phyloP scores from a whole-genome alignment of 2,888 invertebrate genomes.

The Plutella xylostella region DNA sequence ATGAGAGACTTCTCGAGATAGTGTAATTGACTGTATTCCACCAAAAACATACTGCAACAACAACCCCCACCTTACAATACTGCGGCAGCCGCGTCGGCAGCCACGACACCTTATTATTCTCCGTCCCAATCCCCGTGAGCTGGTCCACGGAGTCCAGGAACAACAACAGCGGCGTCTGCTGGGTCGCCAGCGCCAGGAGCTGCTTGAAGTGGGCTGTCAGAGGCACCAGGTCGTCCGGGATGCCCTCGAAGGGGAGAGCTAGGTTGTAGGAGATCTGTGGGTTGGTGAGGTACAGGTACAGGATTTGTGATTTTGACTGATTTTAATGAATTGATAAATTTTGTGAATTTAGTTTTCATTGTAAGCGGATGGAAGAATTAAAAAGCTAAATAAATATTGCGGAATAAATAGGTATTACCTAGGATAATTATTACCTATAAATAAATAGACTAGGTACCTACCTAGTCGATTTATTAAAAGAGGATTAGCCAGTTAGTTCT shows the following conservation, averaged over 20 bases:
- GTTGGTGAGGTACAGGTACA: neutral
- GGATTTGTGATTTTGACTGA: neutral
- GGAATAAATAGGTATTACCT: no score
- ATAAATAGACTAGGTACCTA: no score
- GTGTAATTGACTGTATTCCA: no score
- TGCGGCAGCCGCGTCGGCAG: slow-evolving; percentile 90
- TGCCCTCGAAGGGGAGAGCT: slow-evolving; percentile 90
- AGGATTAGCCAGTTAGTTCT: no score
- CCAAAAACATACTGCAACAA: no score
- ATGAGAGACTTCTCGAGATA: no score
- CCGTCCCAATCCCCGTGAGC: slow-evolving; percentile 88
- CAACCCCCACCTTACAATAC: slow-evolving; percentile 90
- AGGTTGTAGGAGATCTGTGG: slow-evolving; percentile 90
- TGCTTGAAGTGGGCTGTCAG: slow-evolving; percentile 97
- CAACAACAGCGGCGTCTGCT: slow-evolving; percentile 87
- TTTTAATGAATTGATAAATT: no score
- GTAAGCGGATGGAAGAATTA: no score
- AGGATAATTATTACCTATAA: no score
- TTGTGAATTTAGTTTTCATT: no score
- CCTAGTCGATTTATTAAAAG: no score
- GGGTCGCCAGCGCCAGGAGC: slow-evolving; percentile 83
- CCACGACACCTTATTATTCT: slow-evolving; percentile 97
- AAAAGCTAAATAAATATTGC: no score
- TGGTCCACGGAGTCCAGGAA: slow-evolving; percentile 98
- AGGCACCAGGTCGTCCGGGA: slow-evolving; percentile 96